Base-by-base conservation (phyloP, 2,888 invertebrate genomes). In the Caprella mutica region DNA sequence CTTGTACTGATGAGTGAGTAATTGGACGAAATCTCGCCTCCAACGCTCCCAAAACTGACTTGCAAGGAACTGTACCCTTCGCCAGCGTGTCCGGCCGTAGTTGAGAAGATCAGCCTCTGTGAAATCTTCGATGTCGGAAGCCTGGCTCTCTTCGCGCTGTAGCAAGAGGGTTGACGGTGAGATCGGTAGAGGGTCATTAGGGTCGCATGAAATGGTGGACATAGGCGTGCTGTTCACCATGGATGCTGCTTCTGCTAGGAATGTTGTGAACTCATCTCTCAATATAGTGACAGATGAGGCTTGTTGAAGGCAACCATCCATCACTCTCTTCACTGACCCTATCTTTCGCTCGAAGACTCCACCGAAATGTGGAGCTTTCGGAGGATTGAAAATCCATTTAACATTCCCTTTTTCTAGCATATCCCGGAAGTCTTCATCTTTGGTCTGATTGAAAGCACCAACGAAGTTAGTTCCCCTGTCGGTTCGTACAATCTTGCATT, bases 391-490 rank as follows among this genome's bases (percentile, higher is more conserved):
- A n/a, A 33, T 33, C 33, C 33, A 33, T 33, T 33, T 8, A 8
- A 33, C 33, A 12, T 33, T 12, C 12, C 8, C 8, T 33, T 33
- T 12, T 33, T 33, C 12, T 33, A 33, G 33, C 12, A 9, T 12
- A 8, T 33, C 12, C 9, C 12, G 33, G 8, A 9, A 33, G 12
- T 33, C 33, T 9, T 40, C 21, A 19, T 40, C 40, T 6, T 6
- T n/a, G n/a, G 6, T 17, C n/a, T 40, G 40, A n/a, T 35, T 48
- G 9, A 39, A 33, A 5, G 43, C 55, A 17, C 55, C 48, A 2
- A 38, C 27, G 12, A 55, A 26, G 38, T 46, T 55, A 23, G 44
- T 55, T 1, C 55, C 55, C 9, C 19, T 44, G 38, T 46, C 46
- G 19, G 35, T 35, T 23, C 44, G 21, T 6, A 55, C n/a, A 3